Conservation (phyloP, 2,888 invertebrate genomes). For the Pachycephus smyrnensis region DNA sequence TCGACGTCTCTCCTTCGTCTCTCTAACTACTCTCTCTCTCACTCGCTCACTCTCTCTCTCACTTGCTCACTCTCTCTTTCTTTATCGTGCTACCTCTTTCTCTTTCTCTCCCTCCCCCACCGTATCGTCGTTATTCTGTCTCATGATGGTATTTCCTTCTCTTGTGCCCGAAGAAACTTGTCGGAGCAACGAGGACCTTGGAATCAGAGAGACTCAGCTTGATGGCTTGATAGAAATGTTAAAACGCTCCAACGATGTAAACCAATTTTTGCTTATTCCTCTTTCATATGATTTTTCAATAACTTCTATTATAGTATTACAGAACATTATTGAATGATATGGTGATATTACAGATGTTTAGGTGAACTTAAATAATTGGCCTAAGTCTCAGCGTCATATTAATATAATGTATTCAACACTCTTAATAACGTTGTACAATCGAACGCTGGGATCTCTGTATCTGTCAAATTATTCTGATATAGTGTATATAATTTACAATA, state of each 20-base stretch:
- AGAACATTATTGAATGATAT: not conserved
- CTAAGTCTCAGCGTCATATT: not conserved
- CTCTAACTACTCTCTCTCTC: slow-evolving; percentile 27
- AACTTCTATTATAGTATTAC: not conserved
- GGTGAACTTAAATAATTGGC: not conserved
- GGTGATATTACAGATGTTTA: not conserved
- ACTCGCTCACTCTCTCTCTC: slow-evolving; percentile 28
- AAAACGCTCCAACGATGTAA: slow-evolving; percentile 1
- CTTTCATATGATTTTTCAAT: not conserved
- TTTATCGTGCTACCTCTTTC: not conserved
- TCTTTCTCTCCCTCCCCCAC: not conserved
- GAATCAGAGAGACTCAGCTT: not conserved
- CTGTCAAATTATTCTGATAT: not conserved
- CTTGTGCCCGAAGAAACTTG: not conserved
- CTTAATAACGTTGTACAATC: not conserved
- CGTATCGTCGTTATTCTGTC: not conserved
- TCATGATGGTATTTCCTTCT: not conserved
- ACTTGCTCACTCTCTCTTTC: slow-evolving; percentile 19
- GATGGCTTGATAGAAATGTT: not conserved
- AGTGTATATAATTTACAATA: not conserved
- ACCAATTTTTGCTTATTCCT: not conserved
- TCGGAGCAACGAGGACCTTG: not conserved
- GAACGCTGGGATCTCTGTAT: not conserved
- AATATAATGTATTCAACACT: not conserved
- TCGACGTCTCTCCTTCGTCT: slow-evolving; percentile 9